Evolutionary conservation across 2,113 vertebrate genomes (phyloP).

Genomic region (Phycodurus eques): DNA sequence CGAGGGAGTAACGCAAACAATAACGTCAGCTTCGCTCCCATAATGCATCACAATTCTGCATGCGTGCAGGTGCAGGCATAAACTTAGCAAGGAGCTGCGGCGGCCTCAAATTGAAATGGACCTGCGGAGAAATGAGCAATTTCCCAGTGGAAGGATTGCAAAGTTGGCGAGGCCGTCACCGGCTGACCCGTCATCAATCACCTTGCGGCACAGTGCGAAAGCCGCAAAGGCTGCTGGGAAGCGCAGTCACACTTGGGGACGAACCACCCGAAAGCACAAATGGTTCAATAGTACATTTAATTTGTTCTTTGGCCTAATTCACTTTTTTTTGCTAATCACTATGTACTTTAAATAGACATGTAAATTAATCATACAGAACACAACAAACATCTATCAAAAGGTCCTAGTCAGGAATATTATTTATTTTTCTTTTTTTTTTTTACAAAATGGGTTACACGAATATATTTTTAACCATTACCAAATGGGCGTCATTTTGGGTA

Average conservation of each 20-base stretch:
- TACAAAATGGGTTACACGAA: no score
- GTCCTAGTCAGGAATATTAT: no score
- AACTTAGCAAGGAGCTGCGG: background rate
- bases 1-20: background rate
- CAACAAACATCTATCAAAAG: background rate
- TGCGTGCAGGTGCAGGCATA: constrained; percentile 1
- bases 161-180: constrained; percentile 5
- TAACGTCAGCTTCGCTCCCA: background rate
- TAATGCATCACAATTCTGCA: background rate
- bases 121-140: constrained; percentile 9
- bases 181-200: constrained; percentile 10
- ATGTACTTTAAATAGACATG: background rate
- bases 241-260: background rate
- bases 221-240: background rate
- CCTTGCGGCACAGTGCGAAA: background rate
- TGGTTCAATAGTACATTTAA: background rate
- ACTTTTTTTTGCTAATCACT: background rate
- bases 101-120: constrained; percentile 6
- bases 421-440: no score
- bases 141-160: constrained; percentile 7
- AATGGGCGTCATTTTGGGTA: no score
- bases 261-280: background rate
- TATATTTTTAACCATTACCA: no score
- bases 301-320: background rate
- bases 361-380: background rate